These are phyloP conservation scores for Eira barbara DNA, from an alignment of 2,113 vertebrate species.

Conservation along the genomic window DNA sequence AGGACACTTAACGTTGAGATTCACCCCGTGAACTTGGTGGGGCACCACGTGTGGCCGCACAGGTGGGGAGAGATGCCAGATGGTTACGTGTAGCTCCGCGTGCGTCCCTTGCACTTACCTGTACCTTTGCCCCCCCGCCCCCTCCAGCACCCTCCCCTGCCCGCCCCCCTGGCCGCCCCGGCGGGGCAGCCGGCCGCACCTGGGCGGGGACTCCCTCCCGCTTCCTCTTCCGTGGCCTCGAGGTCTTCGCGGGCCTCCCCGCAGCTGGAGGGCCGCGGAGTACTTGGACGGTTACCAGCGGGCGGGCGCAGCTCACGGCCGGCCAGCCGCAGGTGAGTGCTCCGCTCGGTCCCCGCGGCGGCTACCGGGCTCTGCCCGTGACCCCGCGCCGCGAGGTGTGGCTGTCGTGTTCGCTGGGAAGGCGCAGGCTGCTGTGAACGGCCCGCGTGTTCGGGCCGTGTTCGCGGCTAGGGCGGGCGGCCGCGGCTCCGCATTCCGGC, in stretches of 20 bases:
- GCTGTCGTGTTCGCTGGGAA: conserved; percentile 90
- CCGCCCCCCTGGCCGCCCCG: conserved; percentile 39
- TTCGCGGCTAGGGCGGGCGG: conserved; percentile 78
- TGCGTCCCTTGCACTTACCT: conserved; percentile 74
- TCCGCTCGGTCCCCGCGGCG: conserved; percentile 89
- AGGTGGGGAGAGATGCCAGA: conserved; percentile 83
- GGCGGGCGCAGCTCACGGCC: conserved; percentile 88
- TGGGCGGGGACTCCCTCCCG: conserved; percentile 77
- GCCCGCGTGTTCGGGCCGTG: background rate
- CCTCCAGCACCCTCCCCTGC: background rate
- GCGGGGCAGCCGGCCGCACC: conserved; percentile 80
- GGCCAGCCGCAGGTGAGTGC: conserved; percentile 90
- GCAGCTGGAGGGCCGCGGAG: conserved; percentile 67
- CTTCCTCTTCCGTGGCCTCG: background rate
- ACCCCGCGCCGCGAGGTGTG: conserved; percentile 86
- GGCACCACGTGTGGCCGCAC: conserved; percentile 81
- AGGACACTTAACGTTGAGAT: background rate
- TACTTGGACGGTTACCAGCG: conserved; percentile 90
- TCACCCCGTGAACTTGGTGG: rapidly evolving
- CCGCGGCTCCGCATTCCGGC: background rate
- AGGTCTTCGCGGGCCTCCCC: conserved; percentile 75
- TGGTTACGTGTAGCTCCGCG: conserved; percentile 59
- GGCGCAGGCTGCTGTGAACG: conserved; percentile 82
- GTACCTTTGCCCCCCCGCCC: conserved; percentile 34
- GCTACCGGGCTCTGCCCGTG: conserved; percentile 88